Conservation (phyloP, 2,888 invertebrate genomes). For the Sesamia inferens region DNA sequence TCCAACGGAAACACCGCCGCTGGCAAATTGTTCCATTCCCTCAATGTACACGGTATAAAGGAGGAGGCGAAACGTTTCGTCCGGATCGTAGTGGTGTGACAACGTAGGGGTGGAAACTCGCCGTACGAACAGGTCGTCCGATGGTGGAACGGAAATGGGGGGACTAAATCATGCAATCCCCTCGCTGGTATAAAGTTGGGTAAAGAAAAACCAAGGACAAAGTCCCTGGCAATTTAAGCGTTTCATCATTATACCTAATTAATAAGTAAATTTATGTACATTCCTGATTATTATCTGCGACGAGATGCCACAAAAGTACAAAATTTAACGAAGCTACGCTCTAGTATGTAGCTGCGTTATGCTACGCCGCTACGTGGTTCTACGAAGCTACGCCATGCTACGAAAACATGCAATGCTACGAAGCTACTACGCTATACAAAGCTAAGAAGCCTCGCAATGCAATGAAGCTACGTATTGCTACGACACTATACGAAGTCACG, state of each 20-base stretch:
- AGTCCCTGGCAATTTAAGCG: too few relatives aligned
- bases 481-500: neutral
- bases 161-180: too few relatives aligned
- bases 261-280: neutral
- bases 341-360: neutral
- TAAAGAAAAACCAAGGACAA: neutral
- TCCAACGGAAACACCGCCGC: too few relatives aligned
- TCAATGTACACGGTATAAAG: too few relatives aligned
- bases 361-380: neutral
- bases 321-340: neutral
- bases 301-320: neutral
- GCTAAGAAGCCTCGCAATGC: too few relatives aligned
- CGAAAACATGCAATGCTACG: too few relatives aligned
- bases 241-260: neutral
- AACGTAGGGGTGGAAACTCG: too few relatives aligned
- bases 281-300: neutral
- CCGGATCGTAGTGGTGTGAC: too few relatives aligned
- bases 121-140: too few relatives aligned
- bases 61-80: too few relatives aligned
- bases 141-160: neutral
- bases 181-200: neutral
- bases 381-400: neutral
- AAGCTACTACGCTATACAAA: too few relatives aligned
- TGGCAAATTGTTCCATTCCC: too few relatives aligned
- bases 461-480: neutral